Evolutionary conservation across 2,113 vertebrate genomes (phyloP).

Genomic region (Gymnorhina tibicen): DNA sequence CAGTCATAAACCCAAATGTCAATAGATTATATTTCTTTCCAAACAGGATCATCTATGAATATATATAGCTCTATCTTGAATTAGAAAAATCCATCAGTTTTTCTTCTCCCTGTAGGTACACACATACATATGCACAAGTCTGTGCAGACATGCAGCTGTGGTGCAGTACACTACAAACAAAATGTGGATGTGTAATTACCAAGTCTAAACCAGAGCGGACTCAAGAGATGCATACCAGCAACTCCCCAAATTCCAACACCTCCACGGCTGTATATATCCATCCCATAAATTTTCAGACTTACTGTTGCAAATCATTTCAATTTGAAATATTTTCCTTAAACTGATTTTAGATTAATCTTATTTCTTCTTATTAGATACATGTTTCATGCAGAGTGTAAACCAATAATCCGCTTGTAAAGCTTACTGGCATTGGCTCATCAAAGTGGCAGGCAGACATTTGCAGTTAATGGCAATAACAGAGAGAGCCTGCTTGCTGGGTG

Average conservation of each 20-base stretch:
- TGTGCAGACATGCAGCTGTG: neutral
- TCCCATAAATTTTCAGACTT: neutral
- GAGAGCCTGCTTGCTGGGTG: neutral
- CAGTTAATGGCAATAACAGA: neutral
- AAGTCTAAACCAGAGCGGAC: neutral
- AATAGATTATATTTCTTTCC: neutral
- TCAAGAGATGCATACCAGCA: neutral
- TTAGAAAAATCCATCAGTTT: neutral
- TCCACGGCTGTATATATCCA: neutral
- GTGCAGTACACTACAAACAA: neutral
- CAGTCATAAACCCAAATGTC: neutral
- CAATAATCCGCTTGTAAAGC: constrained; percentile 2
- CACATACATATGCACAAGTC: neutral
- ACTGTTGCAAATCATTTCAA: neutral
- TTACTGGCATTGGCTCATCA: neutral
- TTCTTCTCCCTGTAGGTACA: neutral
- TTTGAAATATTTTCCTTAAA: neutral
- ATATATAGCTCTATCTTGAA: neutral
- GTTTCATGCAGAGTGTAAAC: constrained; percentile 15
- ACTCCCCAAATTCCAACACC: neutral
- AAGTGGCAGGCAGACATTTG: neutral
- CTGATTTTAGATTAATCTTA: constrained; percentile 47
- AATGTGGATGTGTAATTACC: neutral
- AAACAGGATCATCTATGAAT: neutral
- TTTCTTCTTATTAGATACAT: constrained; percentile 19